Evolutionary conservation across 2,797 vertebrate genomes (phyloP).

Genomic region (Cyprinella venusta): DNA sequence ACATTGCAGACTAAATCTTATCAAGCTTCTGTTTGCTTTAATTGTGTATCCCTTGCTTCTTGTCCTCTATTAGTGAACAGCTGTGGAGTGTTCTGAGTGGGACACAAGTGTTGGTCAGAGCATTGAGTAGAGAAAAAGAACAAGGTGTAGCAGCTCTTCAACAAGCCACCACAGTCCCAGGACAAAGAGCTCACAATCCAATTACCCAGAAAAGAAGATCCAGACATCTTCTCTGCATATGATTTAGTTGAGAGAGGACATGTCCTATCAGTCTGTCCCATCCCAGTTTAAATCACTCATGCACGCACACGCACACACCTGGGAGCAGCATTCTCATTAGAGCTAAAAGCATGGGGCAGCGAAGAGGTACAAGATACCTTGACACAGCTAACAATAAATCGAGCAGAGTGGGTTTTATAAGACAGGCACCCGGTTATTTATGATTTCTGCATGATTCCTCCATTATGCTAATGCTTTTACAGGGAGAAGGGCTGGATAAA

Average conservation of each 20-base stretch:
- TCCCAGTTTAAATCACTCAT: slow-evolving; percentile 38
- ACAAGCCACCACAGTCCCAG: slow-evolving; percentile 33
- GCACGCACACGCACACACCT: slow-evolving; percentile 22
- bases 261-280: slow-evolving; percentile 63
- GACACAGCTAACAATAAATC: slow-evolving; percentile 76
- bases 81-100: slow-evolving; percentile 16
- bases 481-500: slow-evolving; percentile 69
- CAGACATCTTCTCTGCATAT: slow-evolving; percentile 63
- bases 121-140: slow-evolving; percentile 32
- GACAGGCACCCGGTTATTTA: slow-evolving; percentile 79
- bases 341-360: slow-evolving; percentile 75
- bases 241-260: slow-evolving; percentile 65
- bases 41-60: neutral
- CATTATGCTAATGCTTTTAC: slow-evolving; percentile 84
- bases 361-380: slow-evolving; percentile 60
- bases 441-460: slow-evolving; percentile 83
- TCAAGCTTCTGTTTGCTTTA: slow-evolving; percentile 18
- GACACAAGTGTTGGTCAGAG: neutral
- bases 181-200: slow-evolving; percentile 56
- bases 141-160: slow-evolving; percentile 20
- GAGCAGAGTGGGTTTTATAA: slow-evolving; percentile 76
- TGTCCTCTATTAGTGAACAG: slow-evolving; percentile 13
- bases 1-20: neutral
- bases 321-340: slow-evolving; percentile 70
- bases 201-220: slow-evolving; percentile 60